Evolutionary conservation across 2,888 invertebrate species (phyloP), one percentile per base, ranked within the genome.

Genomic region (Hydropsyche betteni): DNA sequence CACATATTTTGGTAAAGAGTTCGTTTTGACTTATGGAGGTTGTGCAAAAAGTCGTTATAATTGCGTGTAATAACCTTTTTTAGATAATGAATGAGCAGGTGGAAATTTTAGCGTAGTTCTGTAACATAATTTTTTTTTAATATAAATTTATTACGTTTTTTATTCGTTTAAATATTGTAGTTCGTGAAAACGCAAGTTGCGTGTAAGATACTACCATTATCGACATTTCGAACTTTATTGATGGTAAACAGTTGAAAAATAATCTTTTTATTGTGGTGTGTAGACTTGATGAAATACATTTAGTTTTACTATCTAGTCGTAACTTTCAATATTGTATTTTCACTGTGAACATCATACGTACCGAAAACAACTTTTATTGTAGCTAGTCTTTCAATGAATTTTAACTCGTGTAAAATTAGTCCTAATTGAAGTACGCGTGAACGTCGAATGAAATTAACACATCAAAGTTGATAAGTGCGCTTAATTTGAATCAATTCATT

Each of bases 391-490:
- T 64, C 64, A 64, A 64, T 36, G 64, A 36, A 36, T 64, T 34
- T 64, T 64, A 64, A 64, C 64, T 64, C 36, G 64, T 36, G 64
- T 64, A 64, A 64, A 34, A 64, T 64, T 64, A 36, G 36, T 64
- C 64, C 36, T 64, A 64, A 64, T 64, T 64, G 64, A 34, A 33
- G 64, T 64, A 64, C 64, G 64, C 64, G 64, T 64, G 64, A 64
- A 64, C 36, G 34, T 2, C 34, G 64, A 64, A 64, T 64, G 10
- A 36, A 64, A 64, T 64, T 34, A 64, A 36, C 64, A 33, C 61
- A 24, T 61, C 34, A 16, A 61, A 61, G 10, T 16, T 33, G 16
- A 61, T 33, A 16, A 61, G 24, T 33, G 61, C 34, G 44, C 44
- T 44, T 44, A 44, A 44, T 44, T 44, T 44, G 44, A 44, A 44